Evolutionary conservation across 2,113 vertebrate genomes (phyloP), one percentile per base, ranked within the genome.

Genomic region (Gallinago jamesoni): DNA sequence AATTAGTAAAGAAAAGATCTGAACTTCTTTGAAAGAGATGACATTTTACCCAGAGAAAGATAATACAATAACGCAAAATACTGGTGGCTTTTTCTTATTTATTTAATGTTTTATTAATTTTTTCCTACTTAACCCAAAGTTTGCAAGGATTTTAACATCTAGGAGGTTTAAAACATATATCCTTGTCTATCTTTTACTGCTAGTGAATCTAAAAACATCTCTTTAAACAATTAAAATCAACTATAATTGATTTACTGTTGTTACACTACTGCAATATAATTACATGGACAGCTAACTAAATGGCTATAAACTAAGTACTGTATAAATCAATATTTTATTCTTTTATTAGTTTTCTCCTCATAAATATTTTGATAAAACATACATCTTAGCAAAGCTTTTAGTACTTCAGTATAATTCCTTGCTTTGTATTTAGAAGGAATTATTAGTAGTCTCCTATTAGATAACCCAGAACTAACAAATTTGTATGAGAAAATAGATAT

Each of bases 41-140:
- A n/a, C 33, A 93, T 96, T 97, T 97, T 97, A 85, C 59, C 62
- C 67, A 60, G 19, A 93, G 62, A 90, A 92, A 89, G 37, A 94
- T 68, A 95, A 55, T 75, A 64, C 12, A 81, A 47, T 81, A 88
- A 94, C 60, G 41, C 16, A 92, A 90, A 37, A 45, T 69, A 57
- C 2, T 70, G 10, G 2, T 2, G 70, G 4, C 0, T 70, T 53
- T 73, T 81, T 52, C 30, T 7, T 52, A 56, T 66, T 60, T 68
- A n/a, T 43, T 57, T 63, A 27, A 21, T 39, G 1, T n/a, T 80
- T 84, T 48, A 22, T 50, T 41, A n/a, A 25, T 12, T 77, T 91
- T 87, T 60, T 37, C 47, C 12, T 53, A 33, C 6, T 60, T 69
- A 68, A 68, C 4, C 19, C 3, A 80, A 55, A 21, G 0, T 1